These are phyloP conservation scores for Drosophila atripex DNA, from an alignment of 2,888 invertebrate genomes.

Conservation along the genomic window DNA sequence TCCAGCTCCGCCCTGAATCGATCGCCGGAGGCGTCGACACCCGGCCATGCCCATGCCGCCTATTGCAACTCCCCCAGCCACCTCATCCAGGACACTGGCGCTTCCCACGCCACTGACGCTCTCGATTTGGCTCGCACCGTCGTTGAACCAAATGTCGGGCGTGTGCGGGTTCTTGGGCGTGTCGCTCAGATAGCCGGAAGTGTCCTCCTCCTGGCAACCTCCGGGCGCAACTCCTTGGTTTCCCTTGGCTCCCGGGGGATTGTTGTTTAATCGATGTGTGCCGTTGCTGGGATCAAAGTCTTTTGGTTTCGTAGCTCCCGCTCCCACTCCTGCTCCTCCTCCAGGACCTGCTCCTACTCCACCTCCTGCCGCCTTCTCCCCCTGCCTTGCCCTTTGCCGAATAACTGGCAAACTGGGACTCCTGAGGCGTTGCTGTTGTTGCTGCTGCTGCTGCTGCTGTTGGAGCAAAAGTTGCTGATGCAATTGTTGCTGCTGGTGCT, in stretches of 20 bases:
- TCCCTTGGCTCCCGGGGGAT: slow-evolving; percentile 29
- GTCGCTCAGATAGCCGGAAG: slow-evolving; percentile 93
- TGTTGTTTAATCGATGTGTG: slow-evolving; percentile 74
- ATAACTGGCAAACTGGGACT: slow-evolving; percentile 90
- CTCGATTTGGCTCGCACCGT: slow-evolving; percentile 77
- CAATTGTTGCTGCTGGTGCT: slow-evolving; percentile 52
- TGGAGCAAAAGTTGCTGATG: slow-evolving; percentile 54
- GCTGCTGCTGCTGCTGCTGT: slow-evolving; percentile 42
- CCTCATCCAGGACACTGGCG: slow-evolving; percentile 52
- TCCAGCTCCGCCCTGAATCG: slow-evolving; percentile 59
- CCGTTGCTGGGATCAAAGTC: slow-evolving; percentile 72
- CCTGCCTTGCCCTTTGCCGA: slow-evolving; percentile 79
- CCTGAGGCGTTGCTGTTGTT: slow-evolving; percentile 81
- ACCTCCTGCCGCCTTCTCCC: slow-evolving; percentile 27
- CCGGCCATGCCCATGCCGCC: slow-evolving; percentile 45
- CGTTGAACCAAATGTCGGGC: slow-evolving; percentile 84
- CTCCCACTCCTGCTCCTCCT: slow-evolving; percentile 25
- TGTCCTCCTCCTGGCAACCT: slow-evolving; percentile 89
- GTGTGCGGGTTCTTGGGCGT: slow-evolving; percentile 86
- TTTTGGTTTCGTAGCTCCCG: slow-evolving; percentile 42
- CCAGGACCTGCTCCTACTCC: slow-evolving; percentile 64
- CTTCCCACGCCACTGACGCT: slow-evolving; percentile 72
- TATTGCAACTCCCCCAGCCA: slow-evolving; percentile 41
- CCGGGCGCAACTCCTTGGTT: slow-evolving; percentile 46
- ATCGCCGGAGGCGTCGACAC: slow-evolving; percentile 62